Conservation (phyloP, 1,140 invertebrate genomes). For the Acyrthosiphon pisum region DNA sequence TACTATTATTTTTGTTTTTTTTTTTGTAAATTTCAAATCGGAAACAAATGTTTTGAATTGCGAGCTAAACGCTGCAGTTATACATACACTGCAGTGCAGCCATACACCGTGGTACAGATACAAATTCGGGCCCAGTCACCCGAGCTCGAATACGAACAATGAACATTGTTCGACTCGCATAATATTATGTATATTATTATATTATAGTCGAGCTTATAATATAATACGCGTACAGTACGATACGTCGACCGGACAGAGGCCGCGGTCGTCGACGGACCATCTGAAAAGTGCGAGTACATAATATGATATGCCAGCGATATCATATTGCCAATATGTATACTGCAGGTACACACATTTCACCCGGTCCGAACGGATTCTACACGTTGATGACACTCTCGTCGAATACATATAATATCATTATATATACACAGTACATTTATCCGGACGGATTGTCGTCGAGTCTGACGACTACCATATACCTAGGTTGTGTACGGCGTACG, state of each 20-base stretch:
- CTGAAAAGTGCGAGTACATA: neutral
- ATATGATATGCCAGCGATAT: no score
- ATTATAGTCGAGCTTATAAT: neutral
- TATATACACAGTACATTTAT: neutral
- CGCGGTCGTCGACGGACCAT: neutral
- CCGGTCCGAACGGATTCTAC: neutral
- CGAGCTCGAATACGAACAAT: neutral
- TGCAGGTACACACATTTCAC: neutral
- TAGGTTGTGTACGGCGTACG: neutral
- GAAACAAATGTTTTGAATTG: slow-evolving; percentile 21
- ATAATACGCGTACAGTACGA: neutral
- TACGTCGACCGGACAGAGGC: neutral
- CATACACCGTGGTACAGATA: neutral
- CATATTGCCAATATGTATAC: no score
- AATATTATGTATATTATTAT: neutral
- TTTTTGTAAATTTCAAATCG: neutral
- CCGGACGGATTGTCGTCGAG: neutral
- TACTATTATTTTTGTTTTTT: neutral
- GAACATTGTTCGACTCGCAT: neutral
- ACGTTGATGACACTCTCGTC: neutral
- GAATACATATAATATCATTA: neutral
- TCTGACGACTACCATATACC: neutral
- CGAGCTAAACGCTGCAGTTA: neutral
- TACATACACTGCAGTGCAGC: neutral
- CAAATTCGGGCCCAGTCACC: neutral